phyloP scores from a whole-genome alignment of 1,140 invertebrate genomes.

The Apis dorsata region DNA sequence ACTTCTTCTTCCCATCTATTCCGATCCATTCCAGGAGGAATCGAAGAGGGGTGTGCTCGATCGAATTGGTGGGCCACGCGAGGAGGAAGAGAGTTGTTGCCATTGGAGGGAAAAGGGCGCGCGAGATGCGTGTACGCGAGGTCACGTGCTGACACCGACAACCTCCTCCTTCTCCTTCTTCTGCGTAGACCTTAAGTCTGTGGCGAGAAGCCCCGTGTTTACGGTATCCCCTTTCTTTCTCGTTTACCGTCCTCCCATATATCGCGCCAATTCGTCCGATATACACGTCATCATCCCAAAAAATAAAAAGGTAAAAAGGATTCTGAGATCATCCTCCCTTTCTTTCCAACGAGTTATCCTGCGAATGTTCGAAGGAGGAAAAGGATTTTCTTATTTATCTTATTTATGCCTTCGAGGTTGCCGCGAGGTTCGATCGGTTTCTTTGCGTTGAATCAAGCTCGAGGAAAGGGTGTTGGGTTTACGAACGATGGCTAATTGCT shows the following conservation, averaged over 20 bases:
- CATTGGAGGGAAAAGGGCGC: background rate
- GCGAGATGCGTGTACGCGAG: conserved; percentile 41
- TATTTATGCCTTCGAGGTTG: background rate
- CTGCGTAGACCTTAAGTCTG: conserved; percentile 72
- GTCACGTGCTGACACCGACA: conserved; percentile 67
- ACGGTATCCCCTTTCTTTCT: conserved; percentile 75
- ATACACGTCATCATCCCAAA: background rate
- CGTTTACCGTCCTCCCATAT: conserved; percentile 39
- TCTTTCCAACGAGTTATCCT: too few species aligned
- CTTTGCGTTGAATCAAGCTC: background rate
- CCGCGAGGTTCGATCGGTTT: background rate
- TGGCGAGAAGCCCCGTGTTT: conserved; percentile 75
- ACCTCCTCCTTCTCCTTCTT: conserved; percentile 57
- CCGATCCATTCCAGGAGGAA: too few species aligned
- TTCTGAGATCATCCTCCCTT: too few species aligned
- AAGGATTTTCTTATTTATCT: background rate
- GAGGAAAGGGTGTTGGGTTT: conserved; percentile 10
- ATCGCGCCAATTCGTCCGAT: conserved; percentile 22
- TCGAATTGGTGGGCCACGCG: too few species aligned
- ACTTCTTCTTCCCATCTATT: too few species aligned
- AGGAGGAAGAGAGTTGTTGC: too few species aligned
- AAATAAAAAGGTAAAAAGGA: too few species aligned
- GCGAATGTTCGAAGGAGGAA: too few species aligned
- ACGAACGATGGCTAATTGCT: conserved; percentile 36
- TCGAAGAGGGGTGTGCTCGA: too few species aligned